phyloP scores from a whole-genome alignment of 2,113 vertebrate species.

The Lophura nycthemera region DNA sequence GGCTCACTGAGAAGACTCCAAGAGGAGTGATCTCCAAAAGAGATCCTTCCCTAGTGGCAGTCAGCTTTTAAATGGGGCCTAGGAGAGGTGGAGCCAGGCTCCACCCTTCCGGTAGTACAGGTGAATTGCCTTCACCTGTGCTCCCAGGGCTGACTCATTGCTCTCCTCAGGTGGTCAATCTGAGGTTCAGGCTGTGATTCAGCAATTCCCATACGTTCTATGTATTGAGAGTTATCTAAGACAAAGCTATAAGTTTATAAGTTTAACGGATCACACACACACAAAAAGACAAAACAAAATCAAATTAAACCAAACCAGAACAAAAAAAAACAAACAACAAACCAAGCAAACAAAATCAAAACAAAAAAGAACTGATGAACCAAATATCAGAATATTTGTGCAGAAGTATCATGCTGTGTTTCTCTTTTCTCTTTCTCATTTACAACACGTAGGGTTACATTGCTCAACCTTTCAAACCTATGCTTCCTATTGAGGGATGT shows the following conservation, averaged over 20 bases:
- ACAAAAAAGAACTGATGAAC: background rate
- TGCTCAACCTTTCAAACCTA: background rate
- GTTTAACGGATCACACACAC: background rate
- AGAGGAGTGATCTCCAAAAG: too few species aligned
- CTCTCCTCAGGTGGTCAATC: too few species aligned
- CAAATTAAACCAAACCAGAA: background rate
- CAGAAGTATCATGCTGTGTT: background rate
- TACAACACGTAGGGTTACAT: background rate
- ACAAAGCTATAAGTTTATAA: background rate
- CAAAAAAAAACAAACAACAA: background rate
- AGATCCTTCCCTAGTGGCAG: too few species aligned
- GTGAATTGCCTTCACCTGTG: too few species aligned
- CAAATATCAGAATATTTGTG: background rate
- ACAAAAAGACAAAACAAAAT: background rate
- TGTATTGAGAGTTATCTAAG: background rate
- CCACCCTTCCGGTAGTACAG: too few species aligned
- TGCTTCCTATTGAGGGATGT: background rate
- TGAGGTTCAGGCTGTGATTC: too few species aligned
- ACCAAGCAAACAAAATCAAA: background rate
- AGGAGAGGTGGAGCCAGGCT: too few species aligned
- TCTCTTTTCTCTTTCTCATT: background rate
- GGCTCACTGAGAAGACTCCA: too few species aligned
- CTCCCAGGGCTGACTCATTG: too few species aligned
- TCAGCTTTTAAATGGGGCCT: too few species aligned
- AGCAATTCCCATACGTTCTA: background rate